phyloP scores from a whole-genome alignment of 2,888 invertebrate species.

The Eupithecia exiguata region DNA sequence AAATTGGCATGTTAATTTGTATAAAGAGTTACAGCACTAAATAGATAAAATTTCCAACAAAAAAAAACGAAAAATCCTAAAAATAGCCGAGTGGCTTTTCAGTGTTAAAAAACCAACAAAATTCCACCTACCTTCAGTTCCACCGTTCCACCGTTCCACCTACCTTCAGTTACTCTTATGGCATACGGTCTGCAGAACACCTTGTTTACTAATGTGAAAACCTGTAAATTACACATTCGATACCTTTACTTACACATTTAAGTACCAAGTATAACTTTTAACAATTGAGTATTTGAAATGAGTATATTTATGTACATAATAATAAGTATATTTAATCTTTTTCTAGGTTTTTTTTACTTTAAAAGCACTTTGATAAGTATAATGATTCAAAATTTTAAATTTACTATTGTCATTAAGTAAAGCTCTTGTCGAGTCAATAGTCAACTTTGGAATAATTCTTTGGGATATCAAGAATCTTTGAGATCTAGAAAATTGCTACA shows the following conservation, averaged over 20 bases:
- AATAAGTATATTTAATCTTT: constrained; percentile 2
- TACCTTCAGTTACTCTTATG: too few relatives aligned
- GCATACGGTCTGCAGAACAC: too few relatives aligned
- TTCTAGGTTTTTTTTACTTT: constrained; percentile 18
- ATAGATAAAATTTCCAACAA: too few relatives aligned
- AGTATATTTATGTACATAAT: background rate
- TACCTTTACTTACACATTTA: background rate
- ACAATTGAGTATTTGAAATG: background rate
- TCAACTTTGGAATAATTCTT: constrained; percentile 67
- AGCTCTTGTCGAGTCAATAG: constrained; percentile 58
- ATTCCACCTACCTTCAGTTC: too few relatives aligned
- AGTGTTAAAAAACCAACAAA: too few relatives aligned
- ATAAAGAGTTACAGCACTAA: too few relatives aligned
- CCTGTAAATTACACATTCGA: background rate
- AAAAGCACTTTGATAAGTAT: background rate
- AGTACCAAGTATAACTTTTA: constrained; percentile 23
- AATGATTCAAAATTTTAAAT: constrained; percentile 39
- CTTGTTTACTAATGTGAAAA: background rate
- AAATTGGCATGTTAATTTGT: too few relatives aligned
- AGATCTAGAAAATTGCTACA: constrained; percentile 59
- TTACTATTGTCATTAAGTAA: constrained; percentile 75
- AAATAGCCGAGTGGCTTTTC: too few relatives aligned
- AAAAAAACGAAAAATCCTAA: too few relatives aligned
- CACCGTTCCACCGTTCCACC: too few relatives aligned
- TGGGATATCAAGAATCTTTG: constrained; percentile 64